Evolutionary conservation across 2,888 invertebrate genomes (phyloP), one percentile per base, ranked within the genome.

Genomic region (Geotrupes spiniger): DNA sequence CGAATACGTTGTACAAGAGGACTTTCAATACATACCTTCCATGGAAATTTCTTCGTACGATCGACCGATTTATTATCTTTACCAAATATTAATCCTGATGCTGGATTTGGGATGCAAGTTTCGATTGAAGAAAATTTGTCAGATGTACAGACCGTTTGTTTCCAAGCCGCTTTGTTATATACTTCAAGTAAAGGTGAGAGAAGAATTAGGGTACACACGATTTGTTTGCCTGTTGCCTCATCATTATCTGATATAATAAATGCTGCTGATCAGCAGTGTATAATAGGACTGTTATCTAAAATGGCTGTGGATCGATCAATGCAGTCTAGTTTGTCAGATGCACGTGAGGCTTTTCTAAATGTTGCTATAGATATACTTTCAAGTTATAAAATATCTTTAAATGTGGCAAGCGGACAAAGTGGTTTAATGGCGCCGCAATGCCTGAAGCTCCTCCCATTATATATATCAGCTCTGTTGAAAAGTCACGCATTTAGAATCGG

Each of bases 1-100:
- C 79, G 99, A 61, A 88, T 99, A 57, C 80, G 98, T 4, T 97
- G 96, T 69, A 93, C 96, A 1, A 83, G 90, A 66, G 97, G 98
- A 10, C 77, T 99, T 47, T 82, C 92, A 16, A 92, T 99, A 63
- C 96, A 98, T 75, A 94, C 96, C 66, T 99, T 99, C 84, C 97
- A 98, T 76, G 99, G 99, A 29, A 98, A 98, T 76, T 97, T 97
- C 82, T 99, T 99, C 75, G 98, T 99, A 40, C 83, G 99, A 2
- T 97, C 98, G 0, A 96, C 97, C 2, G 98, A 99, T 76, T 78
- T 99, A 45, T 77, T 99, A 47, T 93, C 95, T 8, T 75, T 99
- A 60, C 97, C 99, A 28, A 98, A 98, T 76, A 89, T 97, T 49
- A 98, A 96, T 68, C 98, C 99, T 0, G 99, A 99, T 75, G 89